Evolutionary conservation across 1,140 invertebrate genomes (phyloP), one percentile per base, ranked within the genome.

Genomic region (Zaprionus africanus): DNA sequence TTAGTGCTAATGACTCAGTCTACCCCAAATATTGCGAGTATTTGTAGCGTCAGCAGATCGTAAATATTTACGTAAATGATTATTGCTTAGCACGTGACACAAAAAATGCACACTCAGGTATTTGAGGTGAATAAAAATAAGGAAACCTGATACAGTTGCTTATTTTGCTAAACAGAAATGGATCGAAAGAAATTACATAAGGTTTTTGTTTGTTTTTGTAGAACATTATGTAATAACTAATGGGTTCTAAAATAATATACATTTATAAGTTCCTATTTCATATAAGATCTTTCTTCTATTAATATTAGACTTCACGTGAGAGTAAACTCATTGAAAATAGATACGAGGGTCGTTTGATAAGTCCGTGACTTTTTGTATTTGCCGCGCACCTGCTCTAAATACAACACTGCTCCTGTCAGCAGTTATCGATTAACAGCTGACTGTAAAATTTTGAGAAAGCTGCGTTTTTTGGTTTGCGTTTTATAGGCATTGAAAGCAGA

Each of bases 1-100:
- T 22, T 9, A 57, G 31, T 61, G 51, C 60, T 61, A 24, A 70
- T 85, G 82, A 81, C 58, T 85, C 74, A 81, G 68, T 17, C 46
- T 31, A 36, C 5, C 17, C 19, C 12, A 34, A 38, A 62, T 62
- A 63, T 53, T 5, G 49, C 24, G 15, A 28, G 31, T 15, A 43
- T 46, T 38, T 15, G 62, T 62, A n/a, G n/a, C 51, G 62, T 75
- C 79, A 78, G 67, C 70, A 12, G 12, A 53, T 65, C 15, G n/a
- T 56, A 43, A 38, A 64, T 54, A 13, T 54, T 54, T 54, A 64
- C 62, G 34, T 49, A 64, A 65, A 56, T 56, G 11, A 17, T 59
- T 75, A 60, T 78, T 76, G 51, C 58, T 49, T 31, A 67, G 22
- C 38, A 58, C 46, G 56, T 36, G 49, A 31, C 43, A 19, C 26